phyloP scores from a whole-genome alignment of 2,113 vertebrate genomes.

The Ploceus nigricollis region DNA sequence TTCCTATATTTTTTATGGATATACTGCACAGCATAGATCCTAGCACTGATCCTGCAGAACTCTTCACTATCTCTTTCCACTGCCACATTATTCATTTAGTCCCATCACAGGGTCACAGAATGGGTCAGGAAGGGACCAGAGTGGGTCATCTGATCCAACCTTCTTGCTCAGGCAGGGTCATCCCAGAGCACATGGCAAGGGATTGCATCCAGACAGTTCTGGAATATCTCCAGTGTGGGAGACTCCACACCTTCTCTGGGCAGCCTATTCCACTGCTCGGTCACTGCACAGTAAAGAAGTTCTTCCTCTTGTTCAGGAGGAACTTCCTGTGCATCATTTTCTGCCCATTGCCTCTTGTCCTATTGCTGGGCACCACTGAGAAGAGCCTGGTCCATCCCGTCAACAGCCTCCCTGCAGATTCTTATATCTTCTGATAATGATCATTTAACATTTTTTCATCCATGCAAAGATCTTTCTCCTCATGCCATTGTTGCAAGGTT shows the following conservation, averaged over 20 bases:
- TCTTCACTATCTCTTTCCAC: neutral
- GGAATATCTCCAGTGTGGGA: neutral
- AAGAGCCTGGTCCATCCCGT: neutral
- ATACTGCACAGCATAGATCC: neutral
- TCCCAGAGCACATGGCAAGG: neutral
- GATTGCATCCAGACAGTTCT: neutral
- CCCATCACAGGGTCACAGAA: neutral
- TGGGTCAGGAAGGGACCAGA: neutral
- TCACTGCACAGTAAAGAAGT: neutral
- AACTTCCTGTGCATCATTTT: neutral
- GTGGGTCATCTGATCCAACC: too few species aligned
- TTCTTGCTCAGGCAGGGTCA: neutral
- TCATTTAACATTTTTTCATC: neutral
- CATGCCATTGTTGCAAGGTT: neutral
- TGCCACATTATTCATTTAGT: neutral
- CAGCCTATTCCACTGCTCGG: neutral
- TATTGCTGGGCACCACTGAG: neutral
- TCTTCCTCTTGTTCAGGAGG: neutral
- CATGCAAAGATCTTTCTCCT: neutral
- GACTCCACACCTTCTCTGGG: neutral
- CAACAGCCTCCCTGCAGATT: neutral
- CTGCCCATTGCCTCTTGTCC: neutral
- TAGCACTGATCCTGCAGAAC: neutral
- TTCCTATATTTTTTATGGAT: neutral
- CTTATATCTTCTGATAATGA: rapidly evolving